A percentile compares a stretch with the other conserved stretches of the same genome.
phyloP scores from a whole-genome alignment of 2,113 vertebrate species.

The Platichthys flesus region DNA sequence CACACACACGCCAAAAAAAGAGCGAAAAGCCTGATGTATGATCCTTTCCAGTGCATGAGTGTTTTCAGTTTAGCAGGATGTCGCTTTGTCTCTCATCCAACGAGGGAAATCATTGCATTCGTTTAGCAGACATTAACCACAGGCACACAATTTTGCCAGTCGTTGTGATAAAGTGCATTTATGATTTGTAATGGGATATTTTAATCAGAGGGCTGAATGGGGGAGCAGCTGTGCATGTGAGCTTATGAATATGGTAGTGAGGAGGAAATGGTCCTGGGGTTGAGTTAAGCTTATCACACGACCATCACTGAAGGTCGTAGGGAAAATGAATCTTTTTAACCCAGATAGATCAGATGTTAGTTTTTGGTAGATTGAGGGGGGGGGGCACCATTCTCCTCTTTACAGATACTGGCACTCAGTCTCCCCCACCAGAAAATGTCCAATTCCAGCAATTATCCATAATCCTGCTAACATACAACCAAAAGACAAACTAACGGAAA shows the following conservation, averaged over 20 bases:
- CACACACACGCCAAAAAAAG: background rate
- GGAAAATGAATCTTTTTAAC: background rate
- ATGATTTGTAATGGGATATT: constrained; percentile 41
- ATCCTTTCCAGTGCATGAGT: background rate
- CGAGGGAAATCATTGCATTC: constrained; percentile 50
- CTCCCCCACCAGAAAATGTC: no score
- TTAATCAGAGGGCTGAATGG: constrained; percentile 28
- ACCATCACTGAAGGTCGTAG: background rate
- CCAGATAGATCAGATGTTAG: background rate
- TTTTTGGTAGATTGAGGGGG: background rate
- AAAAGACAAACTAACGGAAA: no score
- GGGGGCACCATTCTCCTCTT: no score
- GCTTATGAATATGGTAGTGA: constrained; percentile 46
- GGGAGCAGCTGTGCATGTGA: constrained; percentile 18
- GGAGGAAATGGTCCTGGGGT: constrained; percentile 6
- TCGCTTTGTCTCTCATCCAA: constrained; percentile 23
- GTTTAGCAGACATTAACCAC: constrained; percentile 61
- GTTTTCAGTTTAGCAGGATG: constrained; percentile 19
- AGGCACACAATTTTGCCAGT: constrained; percentile 22
- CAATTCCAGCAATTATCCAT: no score
- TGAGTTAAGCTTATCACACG: background rate
- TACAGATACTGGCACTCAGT: no score
- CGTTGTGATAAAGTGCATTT: background rate
- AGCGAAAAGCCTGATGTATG: background rate
- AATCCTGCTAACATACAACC: no score